Percentiles rank a stretch among this genome's conserved stretches.
Evolutionary conservation across 2,888 invertebrate genomes (phyloP).

Genomic region (Emmelina monodactyla): DNA sequence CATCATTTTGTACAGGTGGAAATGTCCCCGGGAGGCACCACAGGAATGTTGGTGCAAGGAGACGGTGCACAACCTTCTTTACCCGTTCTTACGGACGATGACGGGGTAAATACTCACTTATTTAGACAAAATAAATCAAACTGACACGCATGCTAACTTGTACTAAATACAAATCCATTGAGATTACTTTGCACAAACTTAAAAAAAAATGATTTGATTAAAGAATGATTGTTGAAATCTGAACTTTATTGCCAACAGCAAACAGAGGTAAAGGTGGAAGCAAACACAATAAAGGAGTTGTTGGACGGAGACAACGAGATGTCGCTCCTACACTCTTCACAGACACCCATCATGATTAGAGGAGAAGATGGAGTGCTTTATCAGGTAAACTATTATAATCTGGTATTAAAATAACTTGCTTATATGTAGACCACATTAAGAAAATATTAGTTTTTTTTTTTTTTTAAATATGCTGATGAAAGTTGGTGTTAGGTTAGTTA

Average conservation of each 20-base stretch:
- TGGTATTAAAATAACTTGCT: too few relatives aligned
- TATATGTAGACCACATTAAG: too few relatives aligned
- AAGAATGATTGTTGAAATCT: too few relatives aligned
- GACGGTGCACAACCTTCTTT: conserved; percentile 53
- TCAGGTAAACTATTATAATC: conserved; percentile 56
- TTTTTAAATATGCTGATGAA: too few relatives aligned
- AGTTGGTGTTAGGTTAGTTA: too few relatives aligned
- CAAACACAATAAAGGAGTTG: conserved; percentile 68
- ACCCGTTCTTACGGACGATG: conserved; percentile 55
- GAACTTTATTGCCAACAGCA: too few relatives aligned
- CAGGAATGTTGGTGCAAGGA: conserved; percentile 66
- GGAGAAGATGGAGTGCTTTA: conserved; percentile 86
- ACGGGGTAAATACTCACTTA: conserved; percentile 34
- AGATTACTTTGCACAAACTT: too few relatives aligned
- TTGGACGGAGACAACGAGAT: conserved; percentile 51
- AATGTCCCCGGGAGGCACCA: conserved; percentile 71
- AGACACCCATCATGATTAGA: conserved; percentile 77
- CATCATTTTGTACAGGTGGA: too few relatives aligned
- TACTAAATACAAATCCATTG: too few relatives aligned
- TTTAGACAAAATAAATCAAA: background rate
- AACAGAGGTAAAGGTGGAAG: conserved; percentile 56
- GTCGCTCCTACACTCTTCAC: conserved; percentile 38
- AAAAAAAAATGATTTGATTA: too few relatives aligned
- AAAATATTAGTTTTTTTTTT: too few relatives aligned
- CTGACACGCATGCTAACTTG: too few relatives aligned